Conservation (phyloP, 1,140 invertebrate species). For the Drosophila neocordata region DNA sequence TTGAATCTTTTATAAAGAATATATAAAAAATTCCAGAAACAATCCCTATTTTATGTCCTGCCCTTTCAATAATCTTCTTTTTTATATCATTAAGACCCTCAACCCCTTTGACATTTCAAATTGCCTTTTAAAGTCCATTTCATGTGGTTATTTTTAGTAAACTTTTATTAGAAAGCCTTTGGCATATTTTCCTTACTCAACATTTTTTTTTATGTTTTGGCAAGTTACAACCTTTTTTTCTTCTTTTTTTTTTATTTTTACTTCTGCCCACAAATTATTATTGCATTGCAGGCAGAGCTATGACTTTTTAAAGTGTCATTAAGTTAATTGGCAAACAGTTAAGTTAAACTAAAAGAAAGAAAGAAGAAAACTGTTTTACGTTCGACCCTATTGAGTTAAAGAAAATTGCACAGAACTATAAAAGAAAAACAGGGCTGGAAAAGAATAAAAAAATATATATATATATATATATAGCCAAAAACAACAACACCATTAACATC, state of each 20-base stretch:
- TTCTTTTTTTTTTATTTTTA: constrained; percentile 20
- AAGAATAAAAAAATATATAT: neutral
- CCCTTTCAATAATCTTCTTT: neutral
- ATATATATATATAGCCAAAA: no score
- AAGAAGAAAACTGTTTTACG: constrained; percentile 20
- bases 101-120: neutral
- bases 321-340: constrained; percentile 53
- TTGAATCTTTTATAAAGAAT: no score
- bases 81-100: no score
- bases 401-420: constrained; percentile 28
- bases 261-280: constrained; percentile 44
- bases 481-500: constrained; percentile 67
- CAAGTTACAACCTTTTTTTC: constrained; percentile 22
- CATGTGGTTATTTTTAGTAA: neutral
- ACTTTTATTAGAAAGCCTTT: constrained; percentile 17
- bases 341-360: constrained; percentile 14
- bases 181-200: constrained; percentile 28
- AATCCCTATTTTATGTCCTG: no score
- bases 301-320: constrained; percentile 46
- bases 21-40: no score
- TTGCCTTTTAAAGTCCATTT: constrained; percentile 6
- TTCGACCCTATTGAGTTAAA: constrained; percentile 14
- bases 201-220: constrained; percentile 21
- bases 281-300: constrained; percentile 6
- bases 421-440: neutral